Base-by-base conservation (phyloP, 2,888 invertebrate species). In the Ochropleura plecta region DNA sequence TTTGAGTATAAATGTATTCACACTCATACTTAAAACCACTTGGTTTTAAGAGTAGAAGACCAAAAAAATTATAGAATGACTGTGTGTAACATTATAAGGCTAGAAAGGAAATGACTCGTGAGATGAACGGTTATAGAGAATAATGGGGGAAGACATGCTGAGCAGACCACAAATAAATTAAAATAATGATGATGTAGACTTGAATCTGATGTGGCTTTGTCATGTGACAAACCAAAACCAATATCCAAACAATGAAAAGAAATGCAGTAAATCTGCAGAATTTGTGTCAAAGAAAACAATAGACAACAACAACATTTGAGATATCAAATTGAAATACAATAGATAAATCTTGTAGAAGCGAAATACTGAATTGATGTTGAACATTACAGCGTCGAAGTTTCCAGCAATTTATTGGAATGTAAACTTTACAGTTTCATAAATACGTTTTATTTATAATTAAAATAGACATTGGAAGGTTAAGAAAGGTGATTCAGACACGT, bases 401-500 rank as follows among this genome's bases (percentile, higher is more conserved):
- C 44, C 42, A 60, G 51, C 8, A 66, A 30, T 57, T 42, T 66
- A 53, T 66, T 46, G 40, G 60, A 51, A 49, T 48, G n/a, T 75
- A 51, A 63, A n/a, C 9, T 20, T 51, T 59, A 46, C 42, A 46
- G 14, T 18, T 78, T 60, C n/a, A 46, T 30, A 46, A 40, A 3
- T 30, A 62, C 44, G 65, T 57, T 3, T 51, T 4, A n/a, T 74
- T 69, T 6, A 51, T 30, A 46, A 69, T 53, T 44, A 40, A 68
- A 60, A 79, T 49, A 75, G 69, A 70, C 20, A 42, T 63, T 18
- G 16, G 18, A 74, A 76, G 64, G 81, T 81, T 59, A 12, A 40
- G 44, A n/a, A 70, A 70, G 59, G 59, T 60, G 70, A 70, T 55
- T 46, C 57, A 48, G 30, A 60, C 9, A 42, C 48, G n/a, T 48